Base-by-base conservation (phyloP, 2,797 vertebrate genomes). In the Dromococcyx pavoninus region DNA sequence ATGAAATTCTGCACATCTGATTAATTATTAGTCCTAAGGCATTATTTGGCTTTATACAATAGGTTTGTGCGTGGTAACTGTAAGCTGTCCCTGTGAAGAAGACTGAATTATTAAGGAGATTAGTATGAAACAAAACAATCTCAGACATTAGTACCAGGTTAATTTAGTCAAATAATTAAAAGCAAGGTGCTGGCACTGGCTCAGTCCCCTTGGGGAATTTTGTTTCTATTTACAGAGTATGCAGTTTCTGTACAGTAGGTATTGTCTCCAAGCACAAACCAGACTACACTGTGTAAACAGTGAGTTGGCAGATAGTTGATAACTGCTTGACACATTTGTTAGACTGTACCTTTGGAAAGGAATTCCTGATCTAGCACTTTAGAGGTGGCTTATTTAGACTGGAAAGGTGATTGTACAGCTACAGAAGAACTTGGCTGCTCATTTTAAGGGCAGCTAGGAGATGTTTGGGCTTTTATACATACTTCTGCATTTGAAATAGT, bases 221-320 rank as follows among this genome's bases (percentile, higher is more conserved):
- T 84, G 28, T 91, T 96, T 92, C 95, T 95, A 27, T 95, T 92
- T 96, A 84, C 70, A 76, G 44, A 84, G 33, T 44, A 67, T 2
- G 23, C 66, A 92, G 77, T 50, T 35, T 71, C 71, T 69, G 13
- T 90, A 35, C 46, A 81, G 57, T 56, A 85, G 78, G 43, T 80
- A 90, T 85, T 95, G 88, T 93, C 74, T 91, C 77, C 25, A 95
- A 82, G 86, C 28, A 93, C 88, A 95, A 97, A 92, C 56, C 62
- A 72, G 65, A 69, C 44, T 48, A 16, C 19, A 37, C 44, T 69
- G 53, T 61, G 69, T 88, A 95, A 96, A 96, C 54, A 81, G 27
- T 39, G 74, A 87, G 73, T 32, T 91, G 69, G 46, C 83, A 95
- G 88, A 89, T 17, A 80, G 48, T 56, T 75, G 86, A 50, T 78